Conservation (phyloP, 2,888 invertebrate genomes). For the Catocala nupta region DNA sequence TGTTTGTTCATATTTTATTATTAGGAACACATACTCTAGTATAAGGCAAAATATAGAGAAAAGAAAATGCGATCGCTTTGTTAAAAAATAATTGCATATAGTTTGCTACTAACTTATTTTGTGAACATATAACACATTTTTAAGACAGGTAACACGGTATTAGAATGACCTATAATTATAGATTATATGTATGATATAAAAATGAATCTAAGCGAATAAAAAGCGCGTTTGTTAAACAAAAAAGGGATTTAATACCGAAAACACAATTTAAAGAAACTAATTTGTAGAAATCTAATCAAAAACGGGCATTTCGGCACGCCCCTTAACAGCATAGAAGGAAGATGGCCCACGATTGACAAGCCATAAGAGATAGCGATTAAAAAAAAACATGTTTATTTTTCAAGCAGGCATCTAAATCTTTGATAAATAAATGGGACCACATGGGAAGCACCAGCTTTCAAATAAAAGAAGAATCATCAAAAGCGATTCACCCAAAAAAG, state of each 20-base stretch:
- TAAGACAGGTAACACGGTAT: constrained; percentile 1
- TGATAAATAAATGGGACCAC: no score
- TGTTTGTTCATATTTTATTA: no score
- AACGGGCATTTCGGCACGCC: constrained; percentile 76
- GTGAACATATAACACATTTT: constrained; percentile 7
- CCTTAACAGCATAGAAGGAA: constrained; percentile 63
- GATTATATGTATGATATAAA: constrained; percentile 33
- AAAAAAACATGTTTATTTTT: not conserved
- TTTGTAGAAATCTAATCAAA: constrained; percentile 80
- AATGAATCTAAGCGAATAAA: constrained; percentile 40
- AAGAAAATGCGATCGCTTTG: no score
- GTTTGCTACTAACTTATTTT: not conserved
- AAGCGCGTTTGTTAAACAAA: constrained; percentile 44
- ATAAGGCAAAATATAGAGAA: no score
- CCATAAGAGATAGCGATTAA: constrained; percentile 50
- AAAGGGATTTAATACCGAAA: constrained; percentile 66
- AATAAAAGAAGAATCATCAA: no score
- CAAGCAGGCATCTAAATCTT: no score
- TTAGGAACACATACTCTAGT: no score
- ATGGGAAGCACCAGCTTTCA: no score
- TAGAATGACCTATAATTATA: constrained; percentile 31
- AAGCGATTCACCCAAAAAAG: no score
- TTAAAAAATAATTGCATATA: no score
- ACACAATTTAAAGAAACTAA: constrained; percentile 73
- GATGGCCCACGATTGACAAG: constrained; percentile 56